Evolutionary conservation across 1,140 invertebrate genomes (phyloP), one percentile per base, ranked within the genome.

Genomic region (Diprion similis): DNA sequence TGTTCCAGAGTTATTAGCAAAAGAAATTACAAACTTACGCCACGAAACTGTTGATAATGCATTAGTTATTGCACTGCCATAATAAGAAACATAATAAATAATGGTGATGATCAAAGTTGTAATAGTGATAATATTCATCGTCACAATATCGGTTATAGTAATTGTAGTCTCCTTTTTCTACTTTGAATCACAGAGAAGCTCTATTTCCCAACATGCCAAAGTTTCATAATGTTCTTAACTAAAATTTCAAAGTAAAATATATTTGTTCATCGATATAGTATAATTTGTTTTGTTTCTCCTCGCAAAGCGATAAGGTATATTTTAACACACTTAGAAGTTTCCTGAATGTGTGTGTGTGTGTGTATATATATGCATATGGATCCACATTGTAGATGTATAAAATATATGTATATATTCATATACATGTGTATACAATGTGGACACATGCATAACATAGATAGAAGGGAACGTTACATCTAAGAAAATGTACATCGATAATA

Each of bases 261-360:
- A 81, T 80, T 78, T 81, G 78, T 77, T 65, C 78, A 68, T 75
- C 75, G 73, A 71, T 78, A 73, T 78, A 68, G 24, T 37, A 59
- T 59, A 59, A 37, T 37, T 37, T 6, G 24, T 74, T 71, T 72
- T 78, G 75, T 73, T 76, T 73, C 79, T 75, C 74, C 76, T 73
- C 72, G 66, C 79, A 80, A 85, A 83, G 82, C 79, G 80, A 80
- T 80, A 82, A 79, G 79, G 75, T 59, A 59, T 13, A 15, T 6
- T 6, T 84, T 80, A 85, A 82, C 84, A 86, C 83, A 85, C 83
- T 81, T 81, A 85, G 81, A 86, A 80, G 79, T 82, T 73, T 78
- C 70, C 78, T 79, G 75, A 75, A 82, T 81, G 81, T 84, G 84
- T 82, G 6, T 37, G 24, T 81, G 81, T 84, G 84, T 82, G 6